A percentile compares a stretch with the other conserved stretches of the same genome.
phyloP scores from a whole-genome alignment of 2,113 vertebrate genomes.

The Etia nguti region DNA sequence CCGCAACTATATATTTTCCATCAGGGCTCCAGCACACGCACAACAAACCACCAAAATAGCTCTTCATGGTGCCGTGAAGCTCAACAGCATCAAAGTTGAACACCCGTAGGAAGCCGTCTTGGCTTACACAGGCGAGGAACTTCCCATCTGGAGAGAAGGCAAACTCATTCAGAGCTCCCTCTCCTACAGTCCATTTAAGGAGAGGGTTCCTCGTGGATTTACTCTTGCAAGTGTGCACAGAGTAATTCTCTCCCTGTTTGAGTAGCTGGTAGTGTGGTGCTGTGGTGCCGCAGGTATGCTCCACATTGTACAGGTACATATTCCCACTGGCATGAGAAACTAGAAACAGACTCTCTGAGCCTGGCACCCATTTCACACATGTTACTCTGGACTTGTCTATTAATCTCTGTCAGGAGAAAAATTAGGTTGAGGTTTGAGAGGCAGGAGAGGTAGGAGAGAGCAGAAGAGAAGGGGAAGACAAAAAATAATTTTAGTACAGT shows the following conservation, averaged over 20 bases:
- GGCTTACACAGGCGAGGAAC: constrained; percentile 93
- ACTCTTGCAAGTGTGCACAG: constrained; percentile 98
- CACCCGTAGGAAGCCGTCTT: constrained; percentile 95
- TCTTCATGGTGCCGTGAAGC: constrained; percentile 97
- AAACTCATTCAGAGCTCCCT: constrained; percentile 96
- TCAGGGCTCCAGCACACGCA: constrained; percentile 98
- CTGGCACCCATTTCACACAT: constrained; percentile 98
- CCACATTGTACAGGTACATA: constrained; percentile 99
- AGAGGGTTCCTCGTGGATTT: constrained; percentile 98
- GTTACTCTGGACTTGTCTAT: constrained; percentile 99
- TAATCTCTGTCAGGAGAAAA: constrained; percentile 83
- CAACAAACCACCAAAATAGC: constrained; percentile 96
- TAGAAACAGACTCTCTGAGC: constrained; percentile 97
- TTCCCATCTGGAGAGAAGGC: constrained; percentile 98
- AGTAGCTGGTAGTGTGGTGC: constrained; percentile 98
- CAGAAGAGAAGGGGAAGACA: neutral
- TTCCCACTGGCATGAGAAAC: constrained; percentile 96
- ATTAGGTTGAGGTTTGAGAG: neutral
- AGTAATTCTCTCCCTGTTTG: constrained; percentile 97
- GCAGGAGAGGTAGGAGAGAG: neutral
- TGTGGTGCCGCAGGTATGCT: constrained; percentile 94
- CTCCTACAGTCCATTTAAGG: constrained; percentile 97
- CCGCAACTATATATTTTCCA: constrained; percentile 94
- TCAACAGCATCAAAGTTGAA: constrained; percentile 97
- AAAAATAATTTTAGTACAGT: neutral